Evolutionary conservation across 2,797 vertebrate genomes (phyloP), one percentile per base, ranked within the genome.

Genomic region (Pygocentrus nattereri): DNA sequence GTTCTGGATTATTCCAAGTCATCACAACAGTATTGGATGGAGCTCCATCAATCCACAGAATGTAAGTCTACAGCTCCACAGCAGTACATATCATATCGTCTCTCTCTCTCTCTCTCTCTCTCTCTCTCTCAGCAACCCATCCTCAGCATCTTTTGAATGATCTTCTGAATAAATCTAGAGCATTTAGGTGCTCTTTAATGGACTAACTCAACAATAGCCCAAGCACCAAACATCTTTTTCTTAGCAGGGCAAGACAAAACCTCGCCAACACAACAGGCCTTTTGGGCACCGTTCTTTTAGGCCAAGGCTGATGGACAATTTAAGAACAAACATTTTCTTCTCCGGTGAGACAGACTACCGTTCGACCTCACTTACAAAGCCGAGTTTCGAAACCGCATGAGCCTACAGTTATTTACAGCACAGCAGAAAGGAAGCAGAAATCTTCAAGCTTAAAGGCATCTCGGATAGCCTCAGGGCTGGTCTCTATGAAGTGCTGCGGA

Each of bases 181-280:
- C 73, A 76, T 85, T 87, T 82, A 85, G 67, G 70, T 70, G 64
- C 62, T 68, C 78, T 78, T 86, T 87, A 84, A 82, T 76, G 61
- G 71, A 80, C 80, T 86, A 80, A 87, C 78, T 87, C 82, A 87
- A 84, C 82, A 84, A 58, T 67, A 69, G 61, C 49, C 56, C 16
- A n/a, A 74, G 56, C 21, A 61, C 52, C 65, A 69, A 80, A 85
- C 84, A 85, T 74, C 78, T 84, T 80, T 74, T 77, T 84, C 70
- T 76, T 44, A 27, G 41, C 50, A 67, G 58, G 72, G 56, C 19
- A 76, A 41, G 23, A 78, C 71, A 52, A n/a, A 41, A 47, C 34
- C 19, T 79, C 71, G 64, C 59, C 47, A 72, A 75, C 82, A 74
- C 62, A 68, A 68, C 16, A 10, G 25, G 25, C 13, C 23, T 10